phyloP scores from a whole-genome alignment of 2,113 vertebrate species.

The Pseudolaguvia tuberculata region DNA sequence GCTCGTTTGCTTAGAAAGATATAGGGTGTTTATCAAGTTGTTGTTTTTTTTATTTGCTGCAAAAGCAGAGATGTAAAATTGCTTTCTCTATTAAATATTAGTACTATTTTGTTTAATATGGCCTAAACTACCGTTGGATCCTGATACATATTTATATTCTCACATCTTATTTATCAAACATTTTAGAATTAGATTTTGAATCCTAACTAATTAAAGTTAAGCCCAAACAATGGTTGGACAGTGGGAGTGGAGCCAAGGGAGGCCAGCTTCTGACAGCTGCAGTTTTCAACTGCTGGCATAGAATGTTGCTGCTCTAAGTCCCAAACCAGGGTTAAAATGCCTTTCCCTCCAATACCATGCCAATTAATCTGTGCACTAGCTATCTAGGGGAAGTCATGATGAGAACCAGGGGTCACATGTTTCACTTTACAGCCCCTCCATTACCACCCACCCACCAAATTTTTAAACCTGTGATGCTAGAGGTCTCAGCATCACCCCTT shows the following conservation, averaged over 20 bases:
- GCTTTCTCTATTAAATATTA: background rate
- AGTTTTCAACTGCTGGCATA: conserved; percentile 86
- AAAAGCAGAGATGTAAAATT: background rate
- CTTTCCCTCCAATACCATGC: conserved; percentile 80
- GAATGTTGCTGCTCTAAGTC: conserved; percentile 80
- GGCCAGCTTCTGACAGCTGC: conserved; percentile 82
- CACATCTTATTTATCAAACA: background rate
- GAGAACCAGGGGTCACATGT: conserved; percentile 59
- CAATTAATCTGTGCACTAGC: conserved; percentile 82
- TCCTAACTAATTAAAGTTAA: background rate
- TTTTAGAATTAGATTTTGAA: background rate
- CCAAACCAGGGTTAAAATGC: conserved; percentile 88
- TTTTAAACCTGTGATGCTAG: conserved; percentile 67
- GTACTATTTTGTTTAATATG: background rate
- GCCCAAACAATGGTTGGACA: conserved; percentile 17
- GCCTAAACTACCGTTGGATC: background rate
- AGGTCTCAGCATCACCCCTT: conserved; percentile 20
- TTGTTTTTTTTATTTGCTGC: background rate
- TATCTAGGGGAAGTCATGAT: conserved; percentile 71
- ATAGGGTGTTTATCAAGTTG: background rate
- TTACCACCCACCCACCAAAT: conserved; percentile 71
- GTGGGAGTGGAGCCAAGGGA: conserved; percentile 56
- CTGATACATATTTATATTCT: background rate
- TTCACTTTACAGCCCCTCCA: conserved; percentile 71
- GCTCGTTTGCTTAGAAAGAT: conserved; percentile 6